Evolutionary conservation across 2,888 invertebrate genomes (phyloP).

Genomic region (Caenorhabditis uteleia): DNA sequence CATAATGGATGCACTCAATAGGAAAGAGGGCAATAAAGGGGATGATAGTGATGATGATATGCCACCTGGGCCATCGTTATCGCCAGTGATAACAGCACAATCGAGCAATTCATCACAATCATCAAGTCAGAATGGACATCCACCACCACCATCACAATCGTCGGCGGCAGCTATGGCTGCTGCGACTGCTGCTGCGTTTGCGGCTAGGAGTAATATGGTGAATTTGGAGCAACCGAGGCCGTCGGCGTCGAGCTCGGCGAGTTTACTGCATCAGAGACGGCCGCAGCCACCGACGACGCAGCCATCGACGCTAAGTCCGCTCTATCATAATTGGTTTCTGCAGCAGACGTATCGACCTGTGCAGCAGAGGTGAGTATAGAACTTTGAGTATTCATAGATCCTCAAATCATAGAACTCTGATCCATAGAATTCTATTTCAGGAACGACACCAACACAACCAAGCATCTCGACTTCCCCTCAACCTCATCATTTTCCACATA

Average conservation of each 20-base stretch:
- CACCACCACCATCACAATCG: background rate
- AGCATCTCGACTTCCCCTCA: slow-evolving; percentile 39
- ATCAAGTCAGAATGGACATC: background rate
- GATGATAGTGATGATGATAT: slow-evolving; percentile 65
- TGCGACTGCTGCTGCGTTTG: slow-evolving; percentile 36
- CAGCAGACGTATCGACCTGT: slow-evolving; percentile 24
- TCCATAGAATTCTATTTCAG: background rate
- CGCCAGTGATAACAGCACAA: slow-evolving; percentile 8
- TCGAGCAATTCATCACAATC: background rate
- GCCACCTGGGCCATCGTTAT: slow-evolving; percentile 61
- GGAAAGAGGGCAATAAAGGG: slow-evolving; percentile 55
- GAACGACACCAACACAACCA: slow-evolving; percentile 4
- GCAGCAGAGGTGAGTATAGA: slow-evolving; percentile 3
- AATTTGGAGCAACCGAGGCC: background rate
- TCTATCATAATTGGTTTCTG: slow-evolving; percentile 45
- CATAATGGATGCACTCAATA: slow-evolving; percentile 68
- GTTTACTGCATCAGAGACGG: slow-evolving; percentile 24
- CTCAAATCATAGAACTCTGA: background rate
- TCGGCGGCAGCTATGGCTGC: slow-evolving; percentile 21
- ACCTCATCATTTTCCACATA: slow-evolving; percentile 29
- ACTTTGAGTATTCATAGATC: too few relatives aligned
- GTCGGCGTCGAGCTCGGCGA: slow-evolving; percentile 23
- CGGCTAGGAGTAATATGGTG: slow-evolving; percentile 3
- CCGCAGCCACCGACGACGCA: slow-evolving; percentile 10
- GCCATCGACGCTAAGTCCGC: slow-evolving; percentile 10